These are phyloP conservation scores for Staurois parvus DNA, from an alignment of 2,797 vertebrate species.

Conservation along the genomic window DNA sequence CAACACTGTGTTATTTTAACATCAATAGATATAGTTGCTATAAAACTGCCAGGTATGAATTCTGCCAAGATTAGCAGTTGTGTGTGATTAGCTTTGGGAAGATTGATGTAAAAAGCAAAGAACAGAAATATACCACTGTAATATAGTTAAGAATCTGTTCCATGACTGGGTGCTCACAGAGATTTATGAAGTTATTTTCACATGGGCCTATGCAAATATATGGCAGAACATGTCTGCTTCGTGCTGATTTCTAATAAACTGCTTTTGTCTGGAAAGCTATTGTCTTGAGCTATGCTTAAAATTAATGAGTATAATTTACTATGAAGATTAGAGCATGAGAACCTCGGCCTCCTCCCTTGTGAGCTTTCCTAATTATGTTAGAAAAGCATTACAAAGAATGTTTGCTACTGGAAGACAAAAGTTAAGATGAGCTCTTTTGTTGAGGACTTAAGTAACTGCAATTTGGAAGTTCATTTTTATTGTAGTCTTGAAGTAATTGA, in stretches of 20 bases:
- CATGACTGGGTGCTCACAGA: neutral
- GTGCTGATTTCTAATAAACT: slow-evolving; percentile 18
- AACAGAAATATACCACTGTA: neutral
- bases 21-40: neutral
- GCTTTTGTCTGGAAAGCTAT: slow-evolving; percentile 21
- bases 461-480: too few species aligned
- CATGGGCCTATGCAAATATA: slow-evolving; percentile 14
- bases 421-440: neutral
- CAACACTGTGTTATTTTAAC: neutral
- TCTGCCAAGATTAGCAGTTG: neutral
- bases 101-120: neutral
- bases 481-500: too few species aligned
- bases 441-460: too few species aligned
- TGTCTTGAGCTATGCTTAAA: slow-evolving; percentile 22
- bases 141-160: slow-evolving; percentile 24
- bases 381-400: neutral
- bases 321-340: slow-evolving; percentile 11
- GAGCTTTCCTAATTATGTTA: neutral
- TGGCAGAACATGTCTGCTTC: slow-evolving; percentile 23
- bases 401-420: neutral
- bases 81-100: neutral
- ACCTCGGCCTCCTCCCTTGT: neutral
- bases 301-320: slow-evolving; percentile 42
- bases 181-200: slow-evolving; percentile 49
- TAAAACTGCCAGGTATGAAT: neutral